Conservation (phyloP, 2,888 invertebrate genomes). For the Leptothorax acervorum region DNA sequence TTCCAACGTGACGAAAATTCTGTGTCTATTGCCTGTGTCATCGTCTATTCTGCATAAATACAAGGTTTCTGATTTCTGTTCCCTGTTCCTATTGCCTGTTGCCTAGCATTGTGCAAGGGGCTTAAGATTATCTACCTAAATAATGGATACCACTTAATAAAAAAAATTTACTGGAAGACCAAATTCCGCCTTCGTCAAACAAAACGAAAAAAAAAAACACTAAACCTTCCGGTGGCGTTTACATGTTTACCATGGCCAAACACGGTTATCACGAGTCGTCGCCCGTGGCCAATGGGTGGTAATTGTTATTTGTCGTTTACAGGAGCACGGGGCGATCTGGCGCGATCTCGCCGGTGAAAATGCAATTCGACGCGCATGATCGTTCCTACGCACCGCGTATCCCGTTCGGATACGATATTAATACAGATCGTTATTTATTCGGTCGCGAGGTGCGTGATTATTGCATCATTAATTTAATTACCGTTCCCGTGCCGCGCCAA, state of each 20-base stretch:
- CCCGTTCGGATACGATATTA: slow-evolving; percentile 76
- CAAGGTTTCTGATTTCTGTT: no score
- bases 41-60: no score
- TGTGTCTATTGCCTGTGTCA: no score
- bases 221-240: slow-evolving; percentile 49
- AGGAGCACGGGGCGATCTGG: slow-evolving; percentile 4
- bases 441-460: slow-evolving; percentile 71
- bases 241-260: slow-evolving; percentile 69
- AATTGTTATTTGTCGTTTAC: slow-evolving; percentile 77
- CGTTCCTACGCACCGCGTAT: slow-evolving; percentile 25
- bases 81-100: no score
- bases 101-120: no score
- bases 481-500: slow-evolving; percentile 39
- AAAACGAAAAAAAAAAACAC: slow-evolving; percentile 41
- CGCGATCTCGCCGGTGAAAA: slow-evolving; percentile 52
- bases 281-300: slow-evolving; percentile 32
- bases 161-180: no score
- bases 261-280: slow-evolving; percentile 74
- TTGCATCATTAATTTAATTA: slow-evolving; percentile 78
- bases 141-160: no score
- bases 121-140: no score
- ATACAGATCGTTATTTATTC: slow-evolving; percentile 77
- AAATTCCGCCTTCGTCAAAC: not conserved
- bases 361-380: slow-evolving; percentile 64
- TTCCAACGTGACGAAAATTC: no score